These are phyloP conservation scores for Pollenia angustigena DNA, from an alignment of 2,888 invertebrate species.

Conservation along the genomic window DNA sequence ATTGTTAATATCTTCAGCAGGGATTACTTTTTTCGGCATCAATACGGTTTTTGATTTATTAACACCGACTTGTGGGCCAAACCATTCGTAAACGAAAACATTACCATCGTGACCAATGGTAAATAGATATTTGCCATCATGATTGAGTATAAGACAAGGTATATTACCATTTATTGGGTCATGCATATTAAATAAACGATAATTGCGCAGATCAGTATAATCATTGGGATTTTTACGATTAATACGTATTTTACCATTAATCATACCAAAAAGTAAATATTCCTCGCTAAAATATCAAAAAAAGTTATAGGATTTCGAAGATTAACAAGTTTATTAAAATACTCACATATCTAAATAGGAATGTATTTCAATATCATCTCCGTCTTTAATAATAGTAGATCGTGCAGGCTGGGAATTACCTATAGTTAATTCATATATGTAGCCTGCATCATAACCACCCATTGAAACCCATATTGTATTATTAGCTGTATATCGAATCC, in stretches of 20 bases:
- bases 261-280: conserved; percentile 87
- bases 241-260: conserved; percentile 87
- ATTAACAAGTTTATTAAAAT: neutral
- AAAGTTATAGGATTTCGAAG: neutral
- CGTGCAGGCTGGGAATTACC: conserved; percentile 84
- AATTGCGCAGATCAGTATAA: conserved; percentile 86
- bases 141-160: conserved; percentile 87
- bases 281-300: conserved; percentile 82
- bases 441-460: conserved; percentile 88
- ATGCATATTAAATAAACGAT: conserved; percentile 90
- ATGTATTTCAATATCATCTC: conserved; percentile 86
- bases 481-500: conserved; percentile 85
- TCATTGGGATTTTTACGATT: conserved; percentile 85
- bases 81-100: conserved; percentile 88
- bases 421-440: conserved; percentile 86
- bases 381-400: conserved; percentile 85
- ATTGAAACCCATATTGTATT: conserved; percentile 87
- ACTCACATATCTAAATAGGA: conserved; percentile 85
- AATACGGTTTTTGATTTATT: conserved; percentile 14
- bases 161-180: conserved; percentile 89
- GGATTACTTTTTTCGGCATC: conserved; percentile 67
- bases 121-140: conserved; percentile 85
- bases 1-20: conserved; percentile 79
- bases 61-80: conserved; percentile 77
- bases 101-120: conserved; percentile 91